Conservation (phyloP, 1,140 invertebrate species). For the Pomacea maculata region DNA sequence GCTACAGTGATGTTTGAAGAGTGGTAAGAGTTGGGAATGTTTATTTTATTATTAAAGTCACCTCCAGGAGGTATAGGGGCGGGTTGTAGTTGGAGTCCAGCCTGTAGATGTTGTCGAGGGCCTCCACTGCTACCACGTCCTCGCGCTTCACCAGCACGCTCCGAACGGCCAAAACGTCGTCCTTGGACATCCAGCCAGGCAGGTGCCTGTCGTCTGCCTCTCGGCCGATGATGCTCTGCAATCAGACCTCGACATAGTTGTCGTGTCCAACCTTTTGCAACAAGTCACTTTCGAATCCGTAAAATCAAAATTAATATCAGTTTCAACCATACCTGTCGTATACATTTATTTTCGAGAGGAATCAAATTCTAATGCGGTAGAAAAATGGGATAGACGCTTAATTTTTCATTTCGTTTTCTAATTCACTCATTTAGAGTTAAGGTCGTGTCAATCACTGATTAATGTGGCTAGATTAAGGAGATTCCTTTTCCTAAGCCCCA, state of each 20-base stretch:
- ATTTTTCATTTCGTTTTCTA: neutral
- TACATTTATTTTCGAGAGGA: too few species aligned
- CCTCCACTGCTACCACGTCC: conserved; percentile 27
- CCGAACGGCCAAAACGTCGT: conserved; percentile 25
- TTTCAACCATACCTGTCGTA: too few species aligned
- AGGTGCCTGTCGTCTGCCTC: conserved; percentile 26
- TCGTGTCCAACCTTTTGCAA: too few species aligned
- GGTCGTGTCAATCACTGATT: neutral
- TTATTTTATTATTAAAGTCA: neutral
- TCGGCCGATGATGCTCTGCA: conserved; percentile 26
- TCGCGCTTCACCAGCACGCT: conserved; percentile 26
- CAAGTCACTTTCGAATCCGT: too few species aligned
- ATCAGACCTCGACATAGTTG: too few species aligned
- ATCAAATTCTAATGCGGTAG: too few species aligned
- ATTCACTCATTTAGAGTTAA: neutral
- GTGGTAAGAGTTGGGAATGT: neutral
- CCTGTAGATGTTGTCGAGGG: conserved; percentile 36
- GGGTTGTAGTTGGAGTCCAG: conserved; percentile 37
- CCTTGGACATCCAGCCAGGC: conserved; percentile 29
- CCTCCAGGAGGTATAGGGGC: conserved; percentile 35
- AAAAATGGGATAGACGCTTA: neutral
- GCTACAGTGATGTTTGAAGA: neutral
- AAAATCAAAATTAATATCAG: too few species aligned
- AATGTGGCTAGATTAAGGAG: neutral
- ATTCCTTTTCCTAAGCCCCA: neutral